Evolutionary conservation across 2,113 vertebrate species (phyloP).

Genomic region (Tricholaema leucomelas): DNA sequence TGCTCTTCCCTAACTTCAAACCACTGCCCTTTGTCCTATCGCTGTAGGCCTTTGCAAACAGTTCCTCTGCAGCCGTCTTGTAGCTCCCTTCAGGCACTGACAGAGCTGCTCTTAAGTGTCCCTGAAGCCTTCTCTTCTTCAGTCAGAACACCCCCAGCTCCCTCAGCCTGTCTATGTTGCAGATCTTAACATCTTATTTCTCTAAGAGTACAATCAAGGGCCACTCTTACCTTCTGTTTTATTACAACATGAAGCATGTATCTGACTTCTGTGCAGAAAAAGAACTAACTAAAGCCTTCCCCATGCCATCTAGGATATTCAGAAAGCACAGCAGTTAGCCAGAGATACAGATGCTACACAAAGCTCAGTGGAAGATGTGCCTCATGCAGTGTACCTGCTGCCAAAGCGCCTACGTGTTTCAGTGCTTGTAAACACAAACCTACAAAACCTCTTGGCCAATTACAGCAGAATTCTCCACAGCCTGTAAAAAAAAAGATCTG

Average conservation of each 20-base stretch:
- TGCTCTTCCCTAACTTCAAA: too few species aligned
- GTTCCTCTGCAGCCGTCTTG: too few species aligned
- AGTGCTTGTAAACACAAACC: background rate
- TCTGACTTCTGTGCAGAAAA: background rate
- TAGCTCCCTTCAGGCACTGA: too few species aligned
- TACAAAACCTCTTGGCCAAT: constrained; percentile 20
- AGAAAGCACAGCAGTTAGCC: background rate
- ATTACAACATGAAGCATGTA: background rate
- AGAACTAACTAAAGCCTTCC: background rate
- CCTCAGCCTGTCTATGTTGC: background rate
- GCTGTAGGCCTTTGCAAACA: too few species aligned
- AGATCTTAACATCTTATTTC: background rate
- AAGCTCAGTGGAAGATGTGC: background rate
- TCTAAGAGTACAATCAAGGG: background rate
- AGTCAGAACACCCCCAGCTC: too few species aligned
- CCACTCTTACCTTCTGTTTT: background rate
- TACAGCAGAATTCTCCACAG: background rate
- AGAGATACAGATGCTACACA: background rate
- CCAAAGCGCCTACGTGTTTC: background rate
- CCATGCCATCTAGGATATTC: background rate
- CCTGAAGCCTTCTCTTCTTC: too few species aligned
- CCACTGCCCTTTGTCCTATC: too few species aligned
- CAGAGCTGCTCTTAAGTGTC: too few species aligned
- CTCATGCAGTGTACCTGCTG: background rate
- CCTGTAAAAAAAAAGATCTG: background rate